Conservation (phyloP, 2,113 vertebrate species). For the Etia nguti region DNA sequence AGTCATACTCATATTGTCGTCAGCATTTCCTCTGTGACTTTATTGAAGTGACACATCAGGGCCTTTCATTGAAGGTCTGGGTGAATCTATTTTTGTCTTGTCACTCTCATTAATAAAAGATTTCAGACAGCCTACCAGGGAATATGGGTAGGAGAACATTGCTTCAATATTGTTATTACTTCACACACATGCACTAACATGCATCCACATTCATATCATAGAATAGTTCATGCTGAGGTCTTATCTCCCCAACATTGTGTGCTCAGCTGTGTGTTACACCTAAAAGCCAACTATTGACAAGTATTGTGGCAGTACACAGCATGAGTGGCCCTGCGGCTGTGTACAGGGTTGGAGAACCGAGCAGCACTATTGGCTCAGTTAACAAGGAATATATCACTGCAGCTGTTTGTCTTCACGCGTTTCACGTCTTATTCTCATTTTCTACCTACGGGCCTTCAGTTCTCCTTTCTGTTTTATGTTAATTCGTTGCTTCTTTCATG, state of each 20-base stretch:
- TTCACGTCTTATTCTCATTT: not conserved
- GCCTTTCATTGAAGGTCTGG: slow-evolving; percentile 14
- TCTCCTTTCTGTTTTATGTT: not conserved
- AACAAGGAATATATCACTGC: slow-evolving; percentile 13
- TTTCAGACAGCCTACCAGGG: slow-evolving; percentile 1
- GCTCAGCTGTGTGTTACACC: slow-evolving; percentile 45
- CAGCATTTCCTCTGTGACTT: not conserved
- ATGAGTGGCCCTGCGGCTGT: slow-evolving; percentile 46
- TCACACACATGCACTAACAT: not conserved
- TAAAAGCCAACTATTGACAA: slow-evolving; percentile 37
- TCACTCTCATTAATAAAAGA: slow-evolving; percentile 46
- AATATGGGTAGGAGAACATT: slow-evolving; percentile 12
- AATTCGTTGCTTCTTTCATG: not conserved
- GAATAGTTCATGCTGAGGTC: not conserved
- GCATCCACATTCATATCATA: not conserved
- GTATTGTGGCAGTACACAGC: slow-evolving; percentile 31
- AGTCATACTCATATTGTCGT: not conserved
- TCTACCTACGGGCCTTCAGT: not conserved
- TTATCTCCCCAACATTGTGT: slow-evolving; percentile 10
- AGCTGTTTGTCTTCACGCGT: slow-evolving; percentile 31
- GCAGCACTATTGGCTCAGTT: slow-evolving; percentile 53
- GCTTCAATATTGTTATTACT: not conserved
- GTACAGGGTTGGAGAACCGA: not conserved
- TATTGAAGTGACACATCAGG: not conserved
- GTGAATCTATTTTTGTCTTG: slow-evolving; percentile 7